Base-by-base conservation (phyloP, 1,140 invertebrate species). In the Drosophila nigrodunni region DNA sequence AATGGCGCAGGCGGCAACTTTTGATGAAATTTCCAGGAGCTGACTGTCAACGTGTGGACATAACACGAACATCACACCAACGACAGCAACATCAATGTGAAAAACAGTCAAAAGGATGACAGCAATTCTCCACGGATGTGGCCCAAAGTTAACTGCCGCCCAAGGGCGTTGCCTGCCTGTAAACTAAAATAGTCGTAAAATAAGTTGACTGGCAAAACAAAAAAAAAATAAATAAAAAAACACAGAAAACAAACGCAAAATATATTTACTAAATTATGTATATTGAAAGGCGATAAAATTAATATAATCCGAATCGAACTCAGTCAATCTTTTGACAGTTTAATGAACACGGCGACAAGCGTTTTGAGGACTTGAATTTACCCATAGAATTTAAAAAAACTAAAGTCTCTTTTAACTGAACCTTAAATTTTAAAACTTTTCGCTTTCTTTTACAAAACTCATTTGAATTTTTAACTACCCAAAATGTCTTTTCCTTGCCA, bases 21-120 rank as follows among this genome's bases (percentile, higher is more conserved):
- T 81, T 85, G 81, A 85, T 86, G 78, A 73, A 81, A 81, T 71
- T 71, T 44, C 37, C 59, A 66, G 57, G 47, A 37, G 13, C 34
- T 18, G 43, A 35, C 62, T 44, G 55, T 71, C 59, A 67, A 50
- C 55, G 67, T 72, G 60, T 55, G 62, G 18, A 50, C 58, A 50
- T 37, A 39, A 49, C 15, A 44, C 55, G 34, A n/a, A 55, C 58
- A 47, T 25, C 25, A 55, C 30, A 52, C 44, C 35, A 60, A 34
- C 21, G 10, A 18, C 11, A 30, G 18, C 57, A 43, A 55, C 50
- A 47, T 46, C 43, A n/a, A 47, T 21, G 21, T 37, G 37, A 49
- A 46, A 46, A 37, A 59, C 47, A n/a, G 15, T 7, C 57, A 15
- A 13, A 49, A 15, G 39, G 25, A 68, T 37, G 39, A 39, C 50